Base-by-base conservation (phyloP, 1,140 invertebrate species). In the Macrobrachium nipponense region DNA sequence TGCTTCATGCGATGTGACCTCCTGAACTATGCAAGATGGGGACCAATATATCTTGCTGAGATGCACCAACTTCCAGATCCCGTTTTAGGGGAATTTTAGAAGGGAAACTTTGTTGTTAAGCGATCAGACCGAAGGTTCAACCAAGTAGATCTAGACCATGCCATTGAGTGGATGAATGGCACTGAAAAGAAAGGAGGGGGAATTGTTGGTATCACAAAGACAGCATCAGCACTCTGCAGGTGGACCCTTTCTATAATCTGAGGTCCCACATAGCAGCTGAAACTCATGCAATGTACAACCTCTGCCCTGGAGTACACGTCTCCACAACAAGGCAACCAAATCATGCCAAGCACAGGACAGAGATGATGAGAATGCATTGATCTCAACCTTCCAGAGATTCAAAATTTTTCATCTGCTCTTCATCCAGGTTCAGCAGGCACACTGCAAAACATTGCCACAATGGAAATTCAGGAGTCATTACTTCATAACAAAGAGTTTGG, bases 211-310 rank as follows among this genome's bases (percentile, higher is more conserved):
- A 66, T 66, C 62, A 66, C 20, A 23, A 66, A 66, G 20, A 66
- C 62, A 66, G 20, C 20, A 66, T 66, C 62, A 66, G 62, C 14
- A 14, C 62, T 66, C 14, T 66, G 62, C 14, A 66, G 62, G 14
- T 66, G 62, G 62, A 23, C 62, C 7, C 62, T 66, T 66, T 66
- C 62, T 66, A 66, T 66, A 66, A 66, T 23, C 5, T 66, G 14
- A 66, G 62, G 20, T 66, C 62, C 14, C 62, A 66, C 62, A 14
- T 66, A 6, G 62, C 62, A 66, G 62, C 62, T 66, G 62, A 66
- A 66, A 66, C 62, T 18, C 62, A 66, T 66, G 62, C 62, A 18
- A 5, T 66, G 62, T 66, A n/a, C 62, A 66, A 66, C n/a, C n/a
- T 14, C 14, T 5, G 5, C 62, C 62, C 14, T 5, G 62, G 4